Evolutionary conservation across 2,888 invertebrate species (phyloP), one percentile per base, ranked within the genome.

Genomic region (Trisateles emortualis): DNA sequence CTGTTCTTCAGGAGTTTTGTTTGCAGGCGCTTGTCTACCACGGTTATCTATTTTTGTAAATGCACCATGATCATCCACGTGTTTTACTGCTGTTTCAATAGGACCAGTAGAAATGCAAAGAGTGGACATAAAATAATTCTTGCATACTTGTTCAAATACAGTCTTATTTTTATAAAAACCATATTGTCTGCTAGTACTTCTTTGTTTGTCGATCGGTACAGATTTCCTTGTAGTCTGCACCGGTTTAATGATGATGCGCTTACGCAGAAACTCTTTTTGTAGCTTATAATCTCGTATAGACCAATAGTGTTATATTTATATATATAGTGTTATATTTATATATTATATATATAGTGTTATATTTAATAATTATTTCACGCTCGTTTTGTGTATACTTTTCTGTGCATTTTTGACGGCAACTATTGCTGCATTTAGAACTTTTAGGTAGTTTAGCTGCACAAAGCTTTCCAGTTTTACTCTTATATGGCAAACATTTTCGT

Each of bases 401-500:
- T 41, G 10, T 35, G 41, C 47, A 52, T 47, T 47, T 47, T 6
- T 47, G 35, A 2, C 47, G 52, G 10, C 52, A 48, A 48, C 8
- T 53, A 3, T 41, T 16, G 22, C 38, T 47, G 26, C 52, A 52
- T 41, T 17, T 52, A 24, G 48, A 43, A 43, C 38, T 42, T 39
- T 43, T 48, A 39, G 53, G 48, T 26, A 48, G 13, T 43, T 53
- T 53, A 43, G 43, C 14, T 17, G 48, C 32, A 43, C 17, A n/a
- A 29, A 48, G 3, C 39, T 48, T 53, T 48, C 52, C 47, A 47
- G 17, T 22, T 42, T 53, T 53, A 53, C 43, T 52, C 17, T 33
- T 41, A 30, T 53, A 52, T 14, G 52, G 41, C 47, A 53, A 41
- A 53, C 43, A 53, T 11, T 49, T 48, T 48, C 33, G 16, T 53